Evolutionary conservation across 2,888 invertebrate genomes (phyloP).

Genomic region (Fabriciana adippe): DNA sequence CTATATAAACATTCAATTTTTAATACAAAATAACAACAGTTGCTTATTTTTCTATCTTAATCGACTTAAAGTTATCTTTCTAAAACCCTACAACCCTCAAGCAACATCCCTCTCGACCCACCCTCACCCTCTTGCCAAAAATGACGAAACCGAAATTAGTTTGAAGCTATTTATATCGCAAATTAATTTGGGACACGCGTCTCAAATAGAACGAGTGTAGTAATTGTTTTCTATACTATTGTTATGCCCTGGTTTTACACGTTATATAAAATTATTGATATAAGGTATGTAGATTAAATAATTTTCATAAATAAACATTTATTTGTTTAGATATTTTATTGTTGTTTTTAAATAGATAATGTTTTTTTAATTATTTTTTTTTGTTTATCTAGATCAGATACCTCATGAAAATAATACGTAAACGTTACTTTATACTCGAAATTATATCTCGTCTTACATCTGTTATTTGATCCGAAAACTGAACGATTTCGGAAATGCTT

Average conservation of each 20-base stretch:
- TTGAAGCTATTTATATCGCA: constrained; percentile 12
- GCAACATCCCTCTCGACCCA: neutral
- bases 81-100: neutral
- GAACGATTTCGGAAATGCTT: constrained; percentile 18
- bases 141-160: constrained; percentile 17
- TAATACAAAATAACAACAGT: neutral
- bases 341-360: too few species aligned
- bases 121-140: constrained; percentile 18
- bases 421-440: constrained; percentile 3
- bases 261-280: too few species aligned
- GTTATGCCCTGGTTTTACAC: neutral
- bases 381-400: too few species aligned
- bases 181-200: constrained; percentile 26
- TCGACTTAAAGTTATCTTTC: neutral
- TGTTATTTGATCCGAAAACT: constrained; percentile 23
- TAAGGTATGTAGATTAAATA: neutral
- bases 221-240: constrained; percentile 7
- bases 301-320: neutral
- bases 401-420: too few species aligned
- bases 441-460: constrained; percentile 19
- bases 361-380: too few species aligned
- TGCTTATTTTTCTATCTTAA: constrained; percentile 1
- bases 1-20: neutral
- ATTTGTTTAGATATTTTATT: neutral
- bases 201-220: neutral